Evolutionary conservation across 2,113 vertebrate genomes (phyloP).

Genomic region (Bambusicola thoracicus): DNA sequence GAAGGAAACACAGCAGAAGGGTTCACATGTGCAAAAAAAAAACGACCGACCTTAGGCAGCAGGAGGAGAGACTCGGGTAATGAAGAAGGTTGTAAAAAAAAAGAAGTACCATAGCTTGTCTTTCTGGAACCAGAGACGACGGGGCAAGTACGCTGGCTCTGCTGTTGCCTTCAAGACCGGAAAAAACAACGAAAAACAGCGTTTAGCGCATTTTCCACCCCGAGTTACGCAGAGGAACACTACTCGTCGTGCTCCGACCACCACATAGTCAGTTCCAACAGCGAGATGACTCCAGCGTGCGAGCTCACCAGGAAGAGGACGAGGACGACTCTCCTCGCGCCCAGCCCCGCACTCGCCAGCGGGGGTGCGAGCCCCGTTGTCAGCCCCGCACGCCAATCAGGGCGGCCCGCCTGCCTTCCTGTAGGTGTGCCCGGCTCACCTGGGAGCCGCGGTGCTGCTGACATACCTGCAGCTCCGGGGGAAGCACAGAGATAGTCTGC

Average conservation of each 20-base stretch:
- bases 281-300: neutral
- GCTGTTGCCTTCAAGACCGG: neutral
- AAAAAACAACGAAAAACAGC: neutral
- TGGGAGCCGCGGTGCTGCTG: constrained; percentile 30
- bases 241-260: neutral
- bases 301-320: too few species aligned
- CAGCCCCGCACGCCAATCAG: constrained; percentile 43
- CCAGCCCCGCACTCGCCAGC: neutral
- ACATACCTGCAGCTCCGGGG: constrained; percentile 41
- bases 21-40: fast-evolving
- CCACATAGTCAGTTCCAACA: neutral
- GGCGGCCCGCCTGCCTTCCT: constrained; percentile 41
- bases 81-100: neutral
- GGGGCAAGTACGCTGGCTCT: neutral
- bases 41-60: neutral
- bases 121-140: neutral
- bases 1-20: neutral
- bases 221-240: neutral
- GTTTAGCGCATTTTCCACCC: too few species aligned
- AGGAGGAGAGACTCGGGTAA: neutral
- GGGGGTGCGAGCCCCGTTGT: neutral
- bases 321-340: neutral
- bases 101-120: neutral
- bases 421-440: constrained; percentile 63
- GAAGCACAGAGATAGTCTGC: neutral